Evolutionary conservation across 2,888 invertebrate genomes (phyloP).

Genomic region (Prenolepis imparis): DNA sequence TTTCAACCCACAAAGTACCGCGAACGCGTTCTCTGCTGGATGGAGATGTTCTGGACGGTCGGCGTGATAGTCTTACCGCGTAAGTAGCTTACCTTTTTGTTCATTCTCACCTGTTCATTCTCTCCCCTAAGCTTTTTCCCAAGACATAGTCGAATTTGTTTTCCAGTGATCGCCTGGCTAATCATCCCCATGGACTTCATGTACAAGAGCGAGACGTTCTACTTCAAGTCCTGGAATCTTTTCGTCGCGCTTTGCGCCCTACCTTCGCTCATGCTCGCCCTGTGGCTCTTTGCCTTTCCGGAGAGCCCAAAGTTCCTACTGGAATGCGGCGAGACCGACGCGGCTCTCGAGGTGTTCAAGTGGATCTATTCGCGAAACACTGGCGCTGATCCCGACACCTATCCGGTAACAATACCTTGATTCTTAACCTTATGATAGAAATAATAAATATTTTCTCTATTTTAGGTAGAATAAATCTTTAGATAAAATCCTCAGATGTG

Average conservation of each 20-base stretch:
- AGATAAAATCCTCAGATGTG: neutral
- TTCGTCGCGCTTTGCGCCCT: slow-evolving; percentile 92
- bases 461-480: neutral
- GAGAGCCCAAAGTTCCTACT: slow-evolving; percentile 94
- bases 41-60: slow-evolving; percentile 95
- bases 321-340: slow-evolving; percentile 93
- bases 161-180: slow-evolving; percentile 92
- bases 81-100: slow-evolving; percentile 84
- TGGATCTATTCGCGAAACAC: slow-evolving; percentile 91
- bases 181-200: slow-evolving; percentile 91
- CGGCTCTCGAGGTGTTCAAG: slow-evolving; percentile 90
- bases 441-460: neutral
- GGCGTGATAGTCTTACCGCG: slow-evolving; percentile 92
- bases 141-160: neutral
- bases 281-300: slow-evolving; percentile 92
- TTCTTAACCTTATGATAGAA: neutral
- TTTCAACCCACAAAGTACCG: slow-evolving; percentile 93
- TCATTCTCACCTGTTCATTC: no score
- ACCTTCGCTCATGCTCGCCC: slow-evolving; percentile 90
- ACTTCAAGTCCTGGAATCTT: slow-evolving; percentile 93
- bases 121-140: neutral
- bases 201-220: slow-evolving; percentile 88
- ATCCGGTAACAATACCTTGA: slow-evolving; percentile 88
- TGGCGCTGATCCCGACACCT: slow-evolving; percentile 90
- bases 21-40: slow-evolving; percentile 94